Evolutionary conservation across 2,797 vertebrate genomes (phyloP).

Genomic region (Catamblyrhynchus diadema): DNA sequence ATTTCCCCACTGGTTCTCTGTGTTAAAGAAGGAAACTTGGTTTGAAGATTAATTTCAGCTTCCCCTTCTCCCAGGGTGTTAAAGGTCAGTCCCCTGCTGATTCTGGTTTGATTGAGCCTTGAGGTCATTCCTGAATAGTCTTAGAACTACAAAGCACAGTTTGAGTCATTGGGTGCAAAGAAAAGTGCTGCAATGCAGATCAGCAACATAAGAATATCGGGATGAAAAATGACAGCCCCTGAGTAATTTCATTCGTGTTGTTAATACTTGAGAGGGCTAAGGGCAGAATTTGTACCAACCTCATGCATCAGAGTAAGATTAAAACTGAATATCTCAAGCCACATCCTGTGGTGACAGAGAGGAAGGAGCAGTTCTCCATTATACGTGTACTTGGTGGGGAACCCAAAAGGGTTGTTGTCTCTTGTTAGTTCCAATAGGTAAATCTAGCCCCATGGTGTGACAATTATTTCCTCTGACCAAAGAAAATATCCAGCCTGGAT

Average conservation of each 20-base stretch:
- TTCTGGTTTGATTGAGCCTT: slow-evolving; percentile 18
- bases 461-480: background rate
- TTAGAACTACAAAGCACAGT: slow-evolving; percentile 14
- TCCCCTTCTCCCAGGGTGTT: background rate
- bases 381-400: background rate
- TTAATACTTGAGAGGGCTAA: background rate
- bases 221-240: slow-evolving; percentile 36
- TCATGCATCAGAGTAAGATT: background rate
- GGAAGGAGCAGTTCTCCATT: background rate
- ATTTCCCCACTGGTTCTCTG: background rate
- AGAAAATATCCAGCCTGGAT: background rate
- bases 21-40: background rate
- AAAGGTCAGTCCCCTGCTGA: slow-evolving; percentile 11
- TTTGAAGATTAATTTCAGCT: slow-evolving; percentile 29
- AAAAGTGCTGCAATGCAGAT: slow-evolving; percentile 33
- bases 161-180: slow-evolving; percentile 9
- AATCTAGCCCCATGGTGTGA: background rate
- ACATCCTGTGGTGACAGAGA: background rate
- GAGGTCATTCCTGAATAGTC: background rate
- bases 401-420: background rate
- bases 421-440: background rate
- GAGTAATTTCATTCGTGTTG: slow-evolving; percentile 40
- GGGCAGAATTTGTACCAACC: slow-evolving; percentile 8
- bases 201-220: background rate
- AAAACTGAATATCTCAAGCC: background rate